phyloP scores from a whole-genome alignment of 2,888 invertebrate genomes.

The Dolichopus griseipennis region DNA sequence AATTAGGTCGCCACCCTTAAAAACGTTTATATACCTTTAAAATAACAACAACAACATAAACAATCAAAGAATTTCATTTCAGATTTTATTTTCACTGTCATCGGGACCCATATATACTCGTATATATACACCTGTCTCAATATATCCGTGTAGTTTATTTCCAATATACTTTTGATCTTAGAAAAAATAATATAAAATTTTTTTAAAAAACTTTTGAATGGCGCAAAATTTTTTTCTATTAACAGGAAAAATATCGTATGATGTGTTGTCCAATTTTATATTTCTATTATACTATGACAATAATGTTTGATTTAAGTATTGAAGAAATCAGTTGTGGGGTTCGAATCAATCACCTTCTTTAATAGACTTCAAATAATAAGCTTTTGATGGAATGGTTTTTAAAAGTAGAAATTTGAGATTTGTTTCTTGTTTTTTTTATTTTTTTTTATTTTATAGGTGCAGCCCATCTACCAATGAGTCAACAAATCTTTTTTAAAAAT shows the following conservation, averaged over 20 bases:
- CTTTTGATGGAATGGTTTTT: background rate
- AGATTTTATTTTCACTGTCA: too few species aligned
- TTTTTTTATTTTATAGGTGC: conserved; percentile 1
- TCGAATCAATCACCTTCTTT: background rate
- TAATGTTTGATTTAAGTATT: background rate
- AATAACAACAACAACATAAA: too few species aligned
- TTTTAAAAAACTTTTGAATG: background rate
- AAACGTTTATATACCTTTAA: background rate
- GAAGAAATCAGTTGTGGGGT: background rate
- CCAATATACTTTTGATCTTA: background rate
- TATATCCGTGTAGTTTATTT: background rate
- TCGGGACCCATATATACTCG: too few species aligned
- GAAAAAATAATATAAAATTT: background rate
- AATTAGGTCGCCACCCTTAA: background rate
- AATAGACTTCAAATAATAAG: background rate
- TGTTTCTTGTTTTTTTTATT: background rate
- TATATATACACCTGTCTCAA: background rate
- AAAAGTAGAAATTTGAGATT: background rate
- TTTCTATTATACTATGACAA: background rate
- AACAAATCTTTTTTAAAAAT: background rate
- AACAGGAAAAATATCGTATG: background rate
- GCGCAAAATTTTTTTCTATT: background rate
- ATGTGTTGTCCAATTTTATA: background rate
- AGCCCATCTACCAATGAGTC: background rate
- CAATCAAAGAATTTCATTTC: too few species aligned